phyloP scores from a whole-genome alignment of 2,888 invertebrate genomes.

The Buathra laborator region DNA sequence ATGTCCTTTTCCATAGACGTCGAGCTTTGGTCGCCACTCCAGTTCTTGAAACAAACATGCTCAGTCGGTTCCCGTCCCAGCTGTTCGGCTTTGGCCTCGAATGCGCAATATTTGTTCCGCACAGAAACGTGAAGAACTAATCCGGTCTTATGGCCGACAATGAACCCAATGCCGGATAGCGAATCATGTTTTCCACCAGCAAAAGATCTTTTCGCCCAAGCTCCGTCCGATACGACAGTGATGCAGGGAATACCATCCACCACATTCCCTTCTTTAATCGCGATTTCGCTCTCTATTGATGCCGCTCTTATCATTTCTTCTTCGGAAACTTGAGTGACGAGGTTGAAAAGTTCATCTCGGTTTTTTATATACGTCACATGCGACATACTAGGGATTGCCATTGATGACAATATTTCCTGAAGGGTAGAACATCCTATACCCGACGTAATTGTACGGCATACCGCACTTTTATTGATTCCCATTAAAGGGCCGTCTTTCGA shows the following conservation, averaged over 20 bases:
- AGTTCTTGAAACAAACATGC: conserved; percentile 76
- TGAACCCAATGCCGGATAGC: no score
- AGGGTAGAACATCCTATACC: conserved; percentile 49
- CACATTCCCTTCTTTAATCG: conserved; percentile 8
- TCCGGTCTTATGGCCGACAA: no score
- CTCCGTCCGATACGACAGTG: not conserved
- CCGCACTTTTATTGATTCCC: conserved; percentile 52
- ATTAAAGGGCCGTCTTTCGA: conserved; percentile 11
- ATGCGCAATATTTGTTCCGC: conserved; percentile 73
- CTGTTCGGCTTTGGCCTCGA: conserved; percentile 54
- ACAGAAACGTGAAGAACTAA: conserved; percentile 73
- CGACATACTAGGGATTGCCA: conserved; percentile 44
- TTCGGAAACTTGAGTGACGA: conserved; percentile 8
- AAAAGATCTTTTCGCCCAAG: not conserved
- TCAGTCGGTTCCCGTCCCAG: not conserved
- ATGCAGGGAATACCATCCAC: not conserved
- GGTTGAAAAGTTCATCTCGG: not conserved
- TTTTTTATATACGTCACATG: conserved; percentile 36
- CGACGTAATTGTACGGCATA: conserved; percentile 48
- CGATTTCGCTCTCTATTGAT: conserved; percentile 10
- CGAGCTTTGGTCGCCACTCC: conserved; percentile 67
- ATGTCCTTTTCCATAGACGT: conserved; percentile 75
- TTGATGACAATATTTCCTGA: conserved; percentile 35
- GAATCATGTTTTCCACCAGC: no score
- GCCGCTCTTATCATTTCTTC: conserved; percentile 23